Evolutionary conservation across 2,797 vertebrate genomes (phyloP).

Genomic region (Onychomys arenicola): DNA sequence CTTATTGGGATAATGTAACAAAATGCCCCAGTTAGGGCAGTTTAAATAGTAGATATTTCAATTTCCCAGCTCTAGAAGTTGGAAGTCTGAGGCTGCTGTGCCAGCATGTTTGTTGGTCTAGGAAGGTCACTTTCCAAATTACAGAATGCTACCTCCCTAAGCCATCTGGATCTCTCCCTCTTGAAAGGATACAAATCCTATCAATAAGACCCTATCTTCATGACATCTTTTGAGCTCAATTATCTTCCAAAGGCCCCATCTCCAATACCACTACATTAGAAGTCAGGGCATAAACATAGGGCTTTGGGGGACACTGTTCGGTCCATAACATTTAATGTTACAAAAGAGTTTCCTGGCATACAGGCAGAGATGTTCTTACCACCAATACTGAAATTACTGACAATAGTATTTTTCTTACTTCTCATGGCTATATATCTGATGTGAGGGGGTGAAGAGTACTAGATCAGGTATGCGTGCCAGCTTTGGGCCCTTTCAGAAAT

Average conservation of each 20-base stretch:
- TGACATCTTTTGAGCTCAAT: background rate
- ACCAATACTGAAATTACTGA: background rate
- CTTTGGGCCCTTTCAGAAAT: background rate
- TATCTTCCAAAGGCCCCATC: background rate
- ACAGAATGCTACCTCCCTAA: background rate
- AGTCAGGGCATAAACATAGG: background rate
- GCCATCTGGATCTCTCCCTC: background rate
- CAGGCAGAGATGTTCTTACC: background rate
- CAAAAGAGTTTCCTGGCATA: background rate
- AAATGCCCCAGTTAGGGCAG: background rate
- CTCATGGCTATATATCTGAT: background rate
- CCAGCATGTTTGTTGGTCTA: background rate
- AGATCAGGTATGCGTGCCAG: background rate
- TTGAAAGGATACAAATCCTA: background rate
- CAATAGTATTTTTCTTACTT: background rate
- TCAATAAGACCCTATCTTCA: background rate
- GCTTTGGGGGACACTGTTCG: background rate
- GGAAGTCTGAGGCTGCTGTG: background rate
- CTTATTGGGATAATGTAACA: background rate
- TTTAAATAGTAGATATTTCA: background rate
- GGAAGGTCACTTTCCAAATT: background rate
- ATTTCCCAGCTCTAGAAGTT: background rate
- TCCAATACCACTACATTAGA: background rate
- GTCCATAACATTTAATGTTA: background rate
- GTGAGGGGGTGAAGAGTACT: background rate